phyloP scores from a whole-genome alignment of 2,797 vertebrate species.

The Tiaroga cobitis region DNA sequence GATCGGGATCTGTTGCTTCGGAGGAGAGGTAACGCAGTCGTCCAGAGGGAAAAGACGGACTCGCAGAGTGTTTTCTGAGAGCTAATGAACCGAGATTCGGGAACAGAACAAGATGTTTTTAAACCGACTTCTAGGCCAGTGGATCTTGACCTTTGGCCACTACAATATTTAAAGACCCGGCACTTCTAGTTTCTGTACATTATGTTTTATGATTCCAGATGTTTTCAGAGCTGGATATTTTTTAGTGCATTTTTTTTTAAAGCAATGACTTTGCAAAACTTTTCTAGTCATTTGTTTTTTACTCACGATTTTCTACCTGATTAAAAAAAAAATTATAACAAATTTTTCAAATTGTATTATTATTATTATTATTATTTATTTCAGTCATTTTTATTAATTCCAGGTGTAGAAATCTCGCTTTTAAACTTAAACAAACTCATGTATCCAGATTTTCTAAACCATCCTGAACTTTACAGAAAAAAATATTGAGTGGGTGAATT shows the following conservation, averaged over 20 bases:
- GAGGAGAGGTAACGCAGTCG: not conserved
- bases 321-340: no score
- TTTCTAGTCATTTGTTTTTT: not conserved
- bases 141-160: not conserved
- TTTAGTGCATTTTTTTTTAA: not conserved
- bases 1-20: not conserved
- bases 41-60: not conserved
- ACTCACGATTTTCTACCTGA: not conserved
- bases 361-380: no score
- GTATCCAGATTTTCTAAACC: not conserved
- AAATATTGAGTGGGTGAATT: not conserved
- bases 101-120: not conserved
- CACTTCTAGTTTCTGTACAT: not conserved
- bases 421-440: not conserved
- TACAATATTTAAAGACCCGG: not conserved
- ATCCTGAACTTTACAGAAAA: not conserved
- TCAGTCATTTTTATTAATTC: not conserved
- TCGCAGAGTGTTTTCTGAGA: not conserved
- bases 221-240: not conserved
- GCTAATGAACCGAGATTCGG: not conserved
- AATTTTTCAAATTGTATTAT: no score
- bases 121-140: not conserved
- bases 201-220: not conserved
- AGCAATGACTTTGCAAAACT: not conserved
- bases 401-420: not conserved